These are phyloP conservation scores for Rhizoglyphus robini DNA, from an alignment of 1,140 invertebrate genomes.

Conservation along the genomic window DNA sequence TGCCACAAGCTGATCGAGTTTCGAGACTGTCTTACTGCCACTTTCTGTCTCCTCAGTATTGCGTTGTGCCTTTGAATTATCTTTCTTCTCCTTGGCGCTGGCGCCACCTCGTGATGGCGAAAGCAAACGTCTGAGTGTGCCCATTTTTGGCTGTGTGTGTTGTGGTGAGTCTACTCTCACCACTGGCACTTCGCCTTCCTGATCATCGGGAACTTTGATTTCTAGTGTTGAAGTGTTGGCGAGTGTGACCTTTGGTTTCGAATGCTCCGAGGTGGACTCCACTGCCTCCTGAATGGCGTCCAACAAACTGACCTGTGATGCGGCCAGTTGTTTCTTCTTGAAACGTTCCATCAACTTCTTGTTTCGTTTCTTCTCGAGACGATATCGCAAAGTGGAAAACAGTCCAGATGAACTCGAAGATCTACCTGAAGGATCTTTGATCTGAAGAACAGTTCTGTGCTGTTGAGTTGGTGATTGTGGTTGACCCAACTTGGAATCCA, in stretches of 20 bases:
- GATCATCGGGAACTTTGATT: background rate
- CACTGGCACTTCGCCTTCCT: background rate
- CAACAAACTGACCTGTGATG: background rate
- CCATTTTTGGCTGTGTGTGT: background rate
- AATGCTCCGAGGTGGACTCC: background rate
- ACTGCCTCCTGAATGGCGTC: background rate
- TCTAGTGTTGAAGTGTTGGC: conserved; percentile 5
- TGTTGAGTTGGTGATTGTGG: no score
- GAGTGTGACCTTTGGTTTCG: conserved; percentile 2
- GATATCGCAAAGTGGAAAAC: background rate
- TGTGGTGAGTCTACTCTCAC: background rate
- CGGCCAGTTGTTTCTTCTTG: background rate
- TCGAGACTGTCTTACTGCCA: background rate
- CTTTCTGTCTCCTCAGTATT: background rate
- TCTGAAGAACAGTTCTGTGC: background rate
- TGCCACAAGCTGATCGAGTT: background rate
- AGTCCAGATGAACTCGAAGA: background rate
- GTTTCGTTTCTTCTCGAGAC: conserved; percentile 5
- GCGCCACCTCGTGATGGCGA: background rate
- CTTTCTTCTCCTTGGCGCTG: background rate
- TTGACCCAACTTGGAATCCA: background rate
- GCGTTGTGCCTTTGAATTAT: background rate
- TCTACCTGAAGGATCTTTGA: background rate
- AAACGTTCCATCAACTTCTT: background rate
- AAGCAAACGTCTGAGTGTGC: background rate